Percentiles rank a stretch among this genome's conserved stretches.
Evolutionary conservation across 2,797 vertebrate species (phyloP).

Genomic region (Phataginus tricuspis): DNA sequence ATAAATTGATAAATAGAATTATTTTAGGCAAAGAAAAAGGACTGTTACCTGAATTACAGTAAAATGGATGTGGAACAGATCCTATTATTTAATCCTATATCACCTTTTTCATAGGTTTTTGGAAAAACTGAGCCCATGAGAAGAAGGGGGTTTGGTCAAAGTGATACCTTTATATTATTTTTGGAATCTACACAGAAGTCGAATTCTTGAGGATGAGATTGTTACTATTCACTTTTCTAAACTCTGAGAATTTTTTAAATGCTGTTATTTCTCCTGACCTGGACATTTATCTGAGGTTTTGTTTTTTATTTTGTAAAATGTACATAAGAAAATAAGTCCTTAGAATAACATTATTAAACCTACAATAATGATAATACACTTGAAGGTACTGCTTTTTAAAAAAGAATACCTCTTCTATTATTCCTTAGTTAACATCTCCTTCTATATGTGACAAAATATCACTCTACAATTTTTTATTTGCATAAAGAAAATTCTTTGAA

Average conservation of each 20-base stretch:
- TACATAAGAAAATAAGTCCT: background rate
- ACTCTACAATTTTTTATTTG: background rate
- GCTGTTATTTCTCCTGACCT: conserved; percentile 22
- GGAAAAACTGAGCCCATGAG: background rate
- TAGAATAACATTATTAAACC: background rate
- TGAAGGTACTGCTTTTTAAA: background rate
- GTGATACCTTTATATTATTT: background rate
- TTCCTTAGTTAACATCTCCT: background rate
- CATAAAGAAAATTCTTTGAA: background rate
- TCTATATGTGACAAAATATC: background rate
- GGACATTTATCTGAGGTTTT: background rate
- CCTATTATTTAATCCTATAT: background rate
- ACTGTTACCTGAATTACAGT: background rate
- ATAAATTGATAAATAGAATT: background rate
- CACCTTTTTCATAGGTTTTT: background rate
- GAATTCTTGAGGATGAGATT: background rate
- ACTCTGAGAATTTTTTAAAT: background rate
- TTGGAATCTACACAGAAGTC: background rate
- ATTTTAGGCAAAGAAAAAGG: background rate
- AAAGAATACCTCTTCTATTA: background rate
- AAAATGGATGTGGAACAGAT: background rate
- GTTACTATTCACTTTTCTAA: background rate
- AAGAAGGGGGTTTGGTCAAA: background rate
- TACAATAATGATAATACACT: background rate
- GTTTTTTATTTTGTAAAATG: background rate